Conservation (phyloP, 2,113 vertebrate genomes). For the Electrona antarctica region DNA sequence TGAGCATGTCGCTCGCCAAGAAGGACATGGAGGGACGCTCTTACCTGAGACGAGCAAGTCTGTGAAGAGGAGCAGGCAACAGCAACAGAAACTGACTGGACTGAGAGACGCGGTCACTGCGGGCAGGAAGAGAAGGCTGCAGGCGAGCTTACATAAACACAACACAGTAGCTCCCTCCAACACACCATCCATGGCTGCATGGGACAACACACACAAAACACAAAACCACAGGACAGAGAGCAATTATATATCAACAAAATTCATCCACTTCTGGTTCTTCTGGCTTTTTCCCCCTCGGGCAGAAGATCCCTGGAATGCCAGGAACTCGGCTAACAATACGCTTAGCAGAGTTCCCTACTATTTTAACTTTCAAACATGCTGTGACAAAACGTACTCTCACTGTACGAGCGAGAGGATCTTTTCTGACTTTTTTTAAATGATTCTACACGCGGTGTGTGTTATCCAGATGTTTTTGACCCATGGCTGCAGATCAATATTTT, state of each 20-base stretch:
- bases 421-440: not conserved
- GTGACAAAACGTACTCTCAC: not conserved
- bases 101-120: constrained; percentile 49
- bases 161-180: constrained; percentile 60
- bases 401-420: not conserved
- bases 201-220: not conserved
- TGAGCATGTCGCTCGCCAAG: too few species aligned
- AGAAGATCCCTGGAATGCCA: constrained; percentile 38
- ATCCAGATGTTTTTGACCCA: not conserved
- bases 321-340: constrained; percentile 3
- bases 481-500: constrained; percentile 43
- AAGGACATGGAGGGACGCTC: not conserved
- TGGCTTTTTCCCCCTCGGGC: constrained; percentile 11
- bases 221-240: not conserved
- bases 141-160: constrained; percentile 69
- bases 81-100: constrained; percentile 71
- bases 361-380: not conserved
- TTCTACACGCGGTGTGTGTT: not conserved
- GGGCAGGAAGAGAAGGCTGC: constrained; percentile 69
- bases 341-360: too few species aligned
- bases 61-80: constrained; percentile 79
- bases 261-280: not conserved
- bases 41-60: constrained; percentile 79
- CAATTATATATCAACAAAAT: constrained; percentile 20
- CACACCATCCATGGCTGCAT: constrained; percentile 74